Evolutionary conservation across 2,797 vertebrate species (phyloP).

Genomic region (Nannoperca obscura): DNA sequence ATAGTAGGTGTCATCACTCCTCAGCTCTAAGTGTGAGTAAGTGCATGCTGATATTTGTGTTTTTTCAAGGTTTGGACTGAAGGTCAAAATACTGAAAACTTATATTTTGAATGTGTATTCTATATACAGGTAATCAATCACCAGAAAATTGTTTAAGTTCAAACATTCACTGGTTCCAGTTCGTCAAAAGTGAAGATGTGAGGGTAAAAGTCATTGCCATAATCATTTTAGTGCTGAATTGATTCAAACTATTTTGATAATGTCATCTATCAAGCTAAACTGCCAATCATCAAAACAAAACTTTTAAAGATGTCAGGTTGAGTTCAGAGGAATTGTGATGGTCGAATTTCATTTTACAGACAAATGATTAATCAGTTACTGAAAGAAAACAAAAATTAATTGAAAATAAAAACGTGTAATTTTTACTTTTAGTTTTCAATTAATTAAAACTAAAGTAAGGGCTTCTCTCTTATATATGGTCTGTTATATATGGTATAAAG

Average conservation of each 20-base stretch:
- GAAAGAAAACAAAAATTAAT: too few relatives aligned
- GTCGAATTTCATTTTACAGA: too few relatives aligned
- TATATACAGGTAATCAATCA: neutral
- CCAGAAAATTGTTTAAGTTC: neutral
- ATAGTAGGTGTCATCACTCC: conserved; percentile 9
- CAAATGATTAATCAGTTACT: too few relatives aligned
- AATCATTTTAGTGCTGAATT: neutral
- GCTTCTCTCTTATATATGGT: neutral
- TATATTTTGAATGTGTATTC: neutral
- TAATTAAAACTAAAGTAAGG: neutral
- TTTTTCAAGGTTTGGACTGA: neutral
- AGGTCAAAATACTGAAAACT: neutral
- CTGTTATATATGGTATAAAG: neutral
- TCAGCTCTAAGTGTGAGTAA: neutral
- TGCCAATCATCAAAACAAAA: neutral
- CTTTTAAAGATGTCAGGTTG: neutral
- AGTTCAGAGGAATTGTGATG: too few relatives aligned
- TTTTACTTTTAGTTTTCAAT: too few relatives aligned
- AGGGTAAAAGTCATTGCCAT: neutral
- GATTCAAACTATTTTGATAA: neutral
- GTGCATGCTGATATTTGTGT: neutral
- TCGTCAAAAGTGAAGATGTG: neutral
- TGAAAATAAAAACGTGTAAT: neutral
- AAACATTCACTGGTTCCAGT: neutral
- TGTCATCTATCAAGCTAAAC: too few relatives aligned